Conservation (phyloP, 35 echinoderm and acorn worm species). For the Anneissia japonica region DNA sequence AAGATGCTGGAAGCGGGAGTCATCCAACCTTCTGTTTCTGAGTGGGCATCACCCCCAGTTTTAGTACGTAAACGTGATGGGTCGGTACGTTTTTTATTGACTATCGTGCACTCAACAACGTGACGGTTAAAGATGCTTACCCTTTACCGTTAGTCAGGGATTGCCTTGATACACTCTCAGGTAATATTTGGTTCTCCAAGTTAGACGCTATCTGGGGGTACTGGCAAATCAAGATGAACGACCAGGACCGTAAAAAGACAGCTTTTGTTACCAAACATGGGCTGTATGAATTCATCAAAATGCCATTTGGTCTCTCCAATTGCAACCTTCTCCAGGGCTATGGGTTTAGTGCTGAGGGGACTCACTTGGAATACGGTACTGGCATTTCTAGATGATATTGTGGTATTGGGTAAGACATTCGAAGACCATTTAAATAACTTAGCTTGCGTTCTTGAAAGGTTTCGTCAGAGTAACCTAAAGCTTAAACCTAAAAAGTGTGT, state of each 20-base stretch:
- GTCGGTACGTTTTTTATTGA: conserved; percentile 19
- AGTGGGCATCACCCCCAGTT: conserved; percentile 24
- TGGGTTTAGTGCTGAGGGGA: no score
- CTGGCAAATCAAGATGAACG: conserved; percentile 54
- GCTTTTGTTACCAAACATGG: conserved; percentile 41
- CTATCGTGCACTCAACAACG: conserved; percentile 49
- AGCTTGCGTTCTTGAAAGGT: no score
- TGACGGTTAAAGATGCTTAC: conserved; percentile 31
- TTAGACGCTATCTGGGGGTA: conserved; percentile 44
- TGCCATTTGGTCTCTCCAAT: conserved; percentile 60
- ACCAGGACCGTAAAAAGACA: conserved; percentile 43
- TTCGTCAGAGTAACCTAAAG: no score
- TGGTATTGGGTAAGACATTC: no score
- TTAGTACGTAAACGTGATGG: conserved; percentile 42
- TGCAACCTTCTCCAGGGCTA: no score
- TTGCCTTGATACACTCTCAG: conserved; percentile 18
- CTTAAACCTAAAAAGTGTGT: no score
- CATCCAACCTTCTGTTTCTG: conserved; percentile 19
- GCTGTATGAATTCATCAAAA: conserved; percentile 31
- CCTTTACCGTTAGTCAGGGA: conserved; percentile 47
- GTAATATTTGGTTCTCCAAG: conserved; percentile 21
- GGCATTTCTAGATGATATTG: no score
- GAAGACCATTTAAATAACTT: no score
- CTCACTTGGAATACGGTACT: no score
- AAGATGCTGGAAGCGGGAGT: conserved; percentile 38